Conservation (phyloP, 2,797 vertebrate species). For the Muscicapa comitata region DNA sequence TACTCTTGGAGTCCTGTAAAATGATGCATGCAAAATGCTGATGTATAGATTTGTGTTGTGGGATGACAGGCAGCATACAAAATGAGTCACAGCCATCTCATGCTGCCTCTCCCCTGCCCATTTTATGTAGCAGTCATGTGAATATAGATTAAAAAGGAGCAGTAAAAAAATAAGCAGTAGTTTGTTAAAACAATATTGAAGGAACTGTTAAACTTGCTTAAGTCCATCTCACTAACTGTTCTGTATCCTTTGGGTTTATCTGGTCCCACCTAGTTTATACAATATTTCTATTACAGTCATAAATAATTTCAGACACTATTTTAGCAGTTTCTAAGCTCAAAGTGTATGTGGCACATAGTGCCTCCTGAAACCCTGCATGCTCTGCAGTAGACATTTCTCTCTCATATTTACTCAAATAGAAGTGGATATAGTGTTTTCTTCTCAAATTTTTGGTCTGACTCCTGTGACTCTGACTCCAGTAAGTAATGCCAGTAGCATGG, state of each 20-base stretch:
- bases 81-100: neutral
- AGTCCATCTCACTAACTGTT: neutral
- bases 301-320: neutral
- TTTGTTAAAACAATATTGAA: neutral
- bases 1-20: neutral
- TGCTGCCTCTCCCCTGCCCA: neutral
- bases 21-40: neutral
- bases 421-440: constrained; percentile 31
- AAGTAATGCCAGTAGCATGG: constrained; percentile 72
- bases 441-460: constrained; percentile 66
- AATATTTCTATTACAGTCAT: neutral
- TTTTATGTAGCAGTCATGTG: neutral
- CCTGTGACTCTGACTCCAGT: constrained; percentile 71
- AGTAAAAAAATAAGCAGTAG: neutral
- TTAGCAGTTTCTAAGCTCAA: neutral
- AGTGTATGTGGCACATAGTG: rapidly evolving
- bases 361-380: neutral
- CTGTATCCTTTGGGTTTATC: neutral
- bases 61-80: neutral
- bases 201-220: neutral
- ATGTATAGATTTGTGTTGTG: neutral
- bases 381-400: constrained; percentile 47
- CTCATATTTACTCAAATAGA: constrained; percentile 31
- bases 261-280: neutral
- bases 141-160: neutral